phyloP scores from a whole-genome alignment of 2,888 invertebrate genomes.

The Ecdyonurus torrentis region DNA sequence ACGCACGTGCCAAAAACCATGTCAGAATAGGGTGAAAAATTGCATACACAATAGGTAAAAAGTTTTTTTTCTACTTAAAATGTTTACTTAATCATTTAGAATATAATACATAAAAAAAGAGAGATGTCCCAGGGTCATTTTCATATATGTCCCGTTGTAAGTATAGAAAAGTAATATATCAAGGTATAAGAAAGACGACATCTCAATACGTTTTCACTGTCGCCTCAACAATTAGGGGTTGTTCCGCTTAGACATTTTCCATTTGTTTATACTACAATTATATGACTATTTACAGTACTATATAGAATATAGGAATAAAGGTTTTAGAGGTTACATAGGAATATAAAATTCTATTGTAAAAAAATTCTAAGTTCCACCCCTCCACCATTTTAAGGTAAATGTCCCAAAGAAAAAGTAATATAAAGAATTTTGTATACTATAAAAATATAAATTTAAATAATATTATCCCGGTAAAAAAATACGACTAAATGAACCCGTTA shows the following conservation, averaged over 20 bases:
- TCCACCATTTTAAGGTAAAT: no score
- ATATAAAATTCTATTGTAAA: no score
- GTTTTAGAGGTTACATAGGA: no score
- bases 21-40: slow-evolving; percentile 2
- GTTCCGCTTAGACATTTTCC: background rate
- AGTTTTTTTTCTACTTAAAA: background rate
- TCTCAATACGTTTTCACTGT: background rate
- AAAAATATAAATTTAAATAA: no score
- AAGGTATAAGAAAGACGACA: background rate
- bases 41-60: background rate
- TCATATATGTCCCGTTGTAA: background rate
- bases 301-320: no score
- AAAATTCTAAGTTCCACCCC: no score
- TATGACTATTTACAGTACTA: background rate
- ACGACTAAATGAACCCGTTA: no score
- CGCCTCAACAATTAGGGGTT: background rate
- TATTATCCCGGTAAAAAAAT: no score
- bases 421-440: no score
- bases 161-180: background rate
- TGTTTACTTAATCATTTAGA: background rate
- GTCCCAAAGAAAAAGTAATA: no score
- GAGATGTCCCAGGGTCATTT: background rate
- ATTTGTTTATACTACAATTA: background rate
- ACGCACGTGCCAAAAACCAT: background rate
- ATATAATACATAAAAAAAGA: background rate